A percentile compares a stretch with the other conserved stretches of the same genome.
phyloP scores from a whole-genome alignment of 2,797 vertebrate species.

The Tangara arthus region DNA sequence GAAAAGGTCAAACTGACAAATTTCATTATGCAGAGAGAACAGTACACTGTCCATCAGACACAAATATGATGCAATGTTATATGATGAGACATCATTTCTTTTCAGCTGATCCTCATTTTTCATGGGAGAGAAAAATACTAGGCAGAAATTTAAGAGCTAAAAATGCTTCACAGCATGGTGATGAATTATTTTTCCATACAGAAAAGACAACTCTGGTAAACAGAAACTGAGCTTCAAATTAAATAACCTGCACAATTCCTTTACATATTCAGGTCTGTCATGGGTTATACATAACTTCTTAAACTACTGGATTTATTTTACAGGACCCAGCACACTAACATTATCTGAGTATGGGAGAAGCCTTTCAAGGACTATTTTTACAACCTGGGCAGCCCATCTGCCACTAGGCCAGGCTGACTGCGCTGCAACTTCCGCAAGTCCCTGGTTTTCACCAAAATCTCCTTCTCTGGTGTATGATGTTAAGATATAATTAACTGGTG shows the following conservation, averaged over 20 bases:
- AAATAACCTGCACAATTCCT: neutral
- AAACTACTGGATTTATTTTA: neutral
- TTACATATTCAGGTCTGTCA: neutral
- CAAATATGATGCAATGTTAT: neutral
- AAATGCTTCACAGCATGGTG: neutral
- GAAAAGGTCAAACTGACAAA: neutral
- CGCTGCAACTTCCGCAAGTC: neutral
- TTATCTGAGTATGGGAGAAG: neutral
- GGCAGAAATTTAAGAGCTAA: neutral
- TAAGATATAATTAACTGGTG: neutral
- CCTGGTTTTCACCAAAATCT: neutral
- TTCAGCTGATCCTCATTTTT: neutral
- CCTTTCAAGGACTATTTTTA: neutral
- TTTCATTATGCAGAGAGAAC: neutral
- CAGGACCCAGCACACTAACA: neutral
- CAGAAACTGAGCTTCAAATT: neutral
- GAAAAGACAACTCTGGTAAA: neutral
- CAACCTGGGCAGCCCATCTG: neutral
- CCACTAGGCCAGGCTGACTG: neutral
- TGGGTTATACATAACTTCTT: neutral
- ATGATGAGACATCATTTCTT: neutral
- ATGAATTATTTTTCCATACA: neutral
- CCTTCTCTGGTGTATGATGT: neutral
- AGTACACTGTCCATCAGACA: neutral
- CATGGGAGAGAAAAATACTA: neutral